Percentiles rank a stretch among this genome's conserved stretches.
Evolutionary conservation across 2,888 invertebrate genomes (phyloP).

Genomic region (Agapostemon virescens): DNA sequence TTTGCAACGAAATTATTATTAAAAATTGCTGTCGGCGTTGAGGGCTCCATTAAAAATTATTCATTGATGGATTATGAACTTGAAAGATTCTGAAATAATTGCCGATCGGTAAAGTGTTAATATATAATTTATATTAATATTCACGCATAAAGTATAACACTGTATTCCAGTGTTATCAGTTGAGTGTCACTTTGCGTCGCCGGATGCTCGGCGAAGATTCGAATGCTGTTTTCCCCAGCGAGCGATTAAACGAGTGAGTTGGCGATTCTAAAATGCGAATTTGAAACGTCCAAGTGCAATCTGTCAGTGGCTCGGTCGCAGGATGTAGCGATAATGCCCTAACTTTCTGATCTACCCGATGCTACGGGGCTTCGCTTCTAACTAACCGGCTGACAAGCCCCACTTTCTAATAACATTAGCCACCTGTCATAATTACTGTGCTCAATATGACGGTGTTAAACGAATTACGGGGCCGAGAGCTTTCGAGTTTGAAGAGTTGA

Average conservation of each 20-base stretch:
- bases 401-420: conserved; percentile 59
- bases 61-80: no score
- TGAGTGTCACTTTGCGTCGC: no score
- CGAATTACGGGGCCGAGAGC: conserved; percentile 23
- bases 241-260: background rate
- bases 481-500: conserved; percentile 21
- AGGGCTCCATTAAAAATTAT: no score
- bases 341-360: conserved; percentile 28
- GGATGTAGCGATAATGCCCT: conserved; percentile 11
- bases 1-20: no score
- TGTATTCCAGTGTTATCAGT: no score
- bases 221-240: background rate
- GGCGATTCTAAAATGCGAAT: background rate
- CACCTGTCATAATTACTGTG: conserved; percentile 46
- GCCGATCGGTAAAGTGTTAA: no score
- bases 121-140: no score
- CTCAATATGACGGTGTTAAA: conserved; percentile 31
- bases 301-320: background rate
- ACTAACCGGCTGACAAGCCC: conserved; percentile 33
- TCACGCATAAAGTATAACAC: no score
- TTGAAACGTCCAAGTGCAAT: background rate
- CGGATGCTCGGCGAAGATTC: no score
- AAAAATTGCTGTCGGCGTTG: no score
- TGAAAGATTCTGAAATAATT: no score
- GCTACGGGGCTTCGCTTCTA: conserved; percentile 31